These are phyloP conservation scores for Drosophila gaucha DNA, from an alignment of 2,888 invertebrate genomes.

Conservation along the genomic window DNA sequence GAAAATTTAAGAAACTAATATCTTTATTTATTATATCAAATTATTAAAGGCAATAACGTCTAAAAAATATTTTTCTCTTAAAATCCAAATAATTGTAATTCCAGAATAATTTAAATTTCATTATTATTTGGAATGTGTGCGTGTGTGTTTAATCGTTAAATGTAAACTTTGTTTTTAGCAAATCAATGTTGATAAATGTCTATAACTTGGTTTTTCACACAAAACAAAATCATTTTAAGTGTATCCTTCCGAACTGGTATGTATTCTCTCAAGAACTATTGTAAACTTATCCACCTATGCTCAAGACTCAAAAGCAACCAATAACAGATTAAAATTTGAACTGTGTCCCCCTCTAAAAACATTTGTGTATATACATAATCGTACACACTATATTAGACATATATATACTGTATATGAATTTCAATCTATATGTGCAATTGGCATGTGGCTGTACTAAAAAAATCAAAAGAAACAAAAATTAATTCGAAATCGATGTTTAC, in stretches of 20 bases:
- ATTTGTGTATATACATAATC: slow-evolving; percentile 54
- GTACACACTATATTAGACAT: slow-evolving; percentile 31
- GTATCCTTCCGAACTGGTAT: slow-evolving; percentile 80
- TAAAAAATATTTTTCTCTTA: no score
- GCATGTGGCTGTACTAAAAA: slow-evolving; percentile 68
- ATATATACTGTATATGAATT: slow-evolving; percentile 47
- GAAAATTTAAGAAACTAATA: no score
- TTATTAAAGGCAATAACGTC: no score
- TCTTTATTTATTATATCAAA: no score
- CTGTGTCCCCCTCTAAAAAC: slow-evolving; percentile 23
- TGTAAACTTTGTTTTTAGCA: slow-evolving; percentile 39
- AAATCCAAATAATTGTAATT: background rate
- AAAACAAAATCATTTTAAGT: slow-evolving; percentile 69
- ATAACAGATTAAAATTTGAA: slow-evolving; percentile 10
- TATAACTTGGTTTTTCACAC: slow-evolving; percentile 52
- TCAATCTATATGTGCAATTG: slow-evolving; percentile 74
- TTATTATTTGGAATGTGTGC: slow-evolving; percentile 13
- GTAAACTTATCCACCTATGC: slow-evolving; percentile 36
- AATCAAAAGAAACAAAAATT: slow-evolving; percentile 19
- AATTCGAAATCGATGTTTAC: slow-evolving; percentile 24
- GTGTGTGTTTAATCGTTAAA: slow-evolving; percentile 23
- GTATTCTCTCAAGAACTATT: slow-evolving; percentile 65
- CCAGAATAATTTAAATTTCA: background rate
- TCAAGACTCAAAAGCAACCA: slow-evolving; percentile 14
- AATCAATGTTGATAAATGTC: slow-evolving; percentile 35